These are phyloP conservation scores for Psammodynastes pulverulentus DNA, from an alignment of 2,113 vertebrate genomes.

Conservation along the genomic window DNA sequence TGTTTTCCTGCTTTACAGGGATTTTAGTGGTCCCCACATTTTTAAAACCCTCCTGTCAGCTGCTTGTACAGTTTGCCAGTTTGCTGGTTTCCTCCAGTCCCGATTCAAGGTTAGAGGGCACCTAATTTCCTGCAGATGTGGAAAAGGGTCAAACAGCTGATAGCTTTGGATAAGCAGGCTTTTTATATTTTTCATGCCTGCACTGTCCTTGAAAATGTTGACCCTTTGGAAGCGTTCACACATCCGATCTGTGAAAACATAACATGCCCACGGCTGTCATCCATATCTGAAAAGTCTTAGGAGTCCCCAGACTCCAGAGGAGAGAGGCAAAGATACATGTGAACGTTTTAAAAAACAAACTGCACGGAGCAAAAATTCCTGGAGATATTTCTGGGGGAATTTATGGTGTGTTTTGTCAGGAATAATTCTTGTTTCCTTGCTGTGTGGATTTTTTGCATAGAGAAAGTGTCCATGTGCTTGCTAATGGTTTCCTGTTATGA, in stretches of 20 bases:
- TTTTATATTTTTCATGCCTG: background rate
- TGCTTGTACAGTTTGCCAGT: conserved; percentile 35
- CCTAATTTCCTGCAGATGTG: conserved; percentile 50
- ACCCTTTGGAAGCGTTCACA: background rate
- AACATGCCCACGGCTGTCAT: background rate
- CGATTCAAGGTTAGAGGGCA: conserved; percentile 28
- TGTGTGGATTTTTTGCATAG: background rate
- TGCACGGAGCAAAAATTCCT: background rate
- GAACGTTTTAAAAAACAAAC: background rate
- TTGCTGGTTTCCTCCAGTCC: conserved; percentile 3
- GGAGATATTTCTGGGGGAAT: background rate
- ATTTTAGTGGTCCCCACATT: conserved; percentile 23
- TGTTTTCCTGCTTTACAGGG: background rate
- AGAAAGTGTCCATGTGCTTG: background rate
- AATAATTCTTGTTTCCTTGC: background rate
- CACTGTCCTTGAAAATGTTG: background rate
- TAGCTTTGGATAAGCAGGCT: conserved; percentile 14
- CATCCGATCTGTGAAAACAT: background rate
- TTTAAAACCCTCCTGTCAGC: conserved; percentile 20
- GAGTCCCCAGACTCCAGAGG: background rate
- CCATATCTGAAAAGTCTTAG: background rate
- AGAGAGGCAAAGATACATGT: background rate
- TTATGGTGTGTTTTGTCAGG: background rate
- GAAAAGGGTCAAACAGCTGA: conserved; percentile 11
- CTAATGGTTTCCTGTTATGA: background rate